Base-by-base conservation (phyloP, 2,797 vertebrate genomes). In the Acanthurus lineatus region DNA sequence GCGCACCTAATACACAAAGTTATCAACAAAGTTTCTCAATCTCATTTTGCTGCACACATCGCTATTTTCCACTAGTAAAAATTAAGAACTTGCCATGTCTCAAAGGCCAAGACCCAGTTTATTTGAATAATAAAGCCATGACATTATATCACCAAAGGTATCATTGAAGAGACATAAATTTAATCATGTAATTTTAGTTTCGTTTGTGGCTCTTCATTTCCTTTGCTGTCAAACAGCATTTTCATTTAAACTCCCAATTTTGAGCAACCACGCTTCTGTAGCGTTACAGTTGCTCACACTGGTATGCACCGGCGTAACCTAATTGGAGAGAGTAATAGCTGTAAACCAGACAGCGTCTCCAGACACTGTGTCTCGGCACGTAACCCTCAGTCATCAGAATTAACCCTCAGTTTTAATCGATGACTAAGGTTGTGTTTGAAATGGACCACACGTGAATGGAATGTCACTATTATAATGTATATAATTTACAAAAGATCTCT, bases 381-480 rank as follows among this genome's bases (percentile, higher is more conserved):
- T 38, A 60, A 8, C 35, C 35, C 53, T 72, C 56, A 75, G 42
- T 32, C 60, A 58, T 85, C 73, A 75, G 73, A 64, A 87, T 72
- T 81, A 53, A 67, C 32, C 71, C 52, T 32, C 38, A 57, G 45
- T 64, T 77, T 72, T 80, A 84, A 86, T 81, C 76, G 69, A 51
- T 42, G 44, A 67, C 73, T 65, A 54, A 65, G 52, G 44, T 44
- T 63, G 52, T 65, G 35, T 73, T 85, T 58, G 45, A 83, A 88
- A 74, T 10, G 71, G 74, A 83, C 83, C 85, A 81, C 83, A 84
- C 73, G 45, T 48, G 58, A 9, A 25, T 63, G 67, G 75, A 83
- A 76, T 76, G 69, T 20, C 15, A 4, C 63, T 40, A 8, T 38
- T 47, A 3, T 28, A 44, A 72, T 9, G 16, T 56, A 17, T 19